Evolutionary conservation across 2,113 vertebrate genomes (phyloP), one percentile per base, ranked within the genome.

Genomic region (Rostratula benghalensis): DNA sequence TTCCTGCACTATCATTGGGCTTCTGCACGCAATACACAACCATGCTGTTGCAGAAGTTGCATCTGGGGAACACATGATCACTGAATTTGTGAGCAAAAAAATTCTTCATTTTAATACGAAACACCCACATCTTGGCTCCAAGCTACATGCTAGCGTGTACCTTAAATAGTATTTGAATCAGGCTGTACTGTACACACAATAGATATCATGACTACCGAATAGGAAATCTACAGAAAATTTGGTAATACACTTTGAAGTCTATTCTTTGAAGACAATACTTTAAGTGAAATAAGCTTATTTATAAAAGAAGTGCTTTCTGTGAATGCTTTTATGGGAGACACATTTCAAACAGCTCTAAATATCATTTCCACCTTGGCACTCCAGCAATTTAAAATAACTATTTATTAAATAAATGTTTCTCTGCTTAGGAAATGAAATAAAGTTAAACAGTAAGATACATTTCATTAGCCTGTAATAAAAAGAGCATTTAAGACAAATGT

Each of bases 341-440:
- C 93, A 97, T 97, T 97, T 98, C 87, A 96, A 97, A 95, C 69
- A 92, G 86, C 79, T 97, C 97, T 96, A 98, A 96, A 96, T 95
- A 96, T 95, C 13, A 98, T 95, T 98, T 98, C 93, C 88, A 97
- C 85, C 61, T 83, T 94, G 89, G 76, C 95, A 98, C 69, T 94
- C 80, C 70, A 94, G 80, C 64, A 95, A 92, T 96, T 97, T 97
- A 94, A 97, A 98, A 93, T 91, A 97, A 94, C 91, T 96, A 95
- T 97, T 98, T 98, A 98, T 97, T 97, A 96, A 92, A 97, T 94
- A 94, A 96, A 48, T 65, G 53, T 94, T 97, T 90, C 65, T 59
- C 53, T 97, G 53, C 96, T 98, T 95, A 94, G 81, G 59, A 94
- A 94, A 94, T 85, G 91, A 97, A 84, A 95, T 63, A 90, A 96